phyloP scores from a whole-genome alignment of 2,113 vertebrate genomes.

The Mystacornis crossleyi region DNA sequence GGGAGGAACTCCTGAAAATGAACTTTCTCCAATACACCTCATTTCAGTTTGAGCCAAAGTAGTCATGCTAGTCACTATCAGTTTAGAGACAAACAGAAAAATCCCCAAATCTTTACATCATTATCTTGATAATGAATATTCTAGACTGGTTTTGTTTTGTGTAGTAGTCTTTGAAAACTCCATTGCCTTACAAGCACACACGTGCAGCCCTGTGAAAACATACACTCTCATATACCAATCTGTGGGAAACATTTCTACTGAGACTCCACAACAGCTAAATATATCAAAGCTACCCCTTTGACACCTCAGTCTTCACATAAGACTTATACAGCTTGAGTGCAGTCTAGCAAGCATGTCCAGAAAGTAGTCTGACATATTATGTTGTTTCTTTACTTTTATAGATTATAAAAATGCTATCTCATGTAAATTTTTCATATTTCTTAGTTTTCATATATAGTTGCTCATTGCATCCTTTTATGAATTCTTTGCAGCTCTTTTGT shows the following conservation, averaged over 20 bases:
- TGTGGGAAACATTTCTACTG: background rate
- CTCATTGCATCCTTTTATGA: background rate
- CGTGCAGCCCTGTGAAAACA: background rate
- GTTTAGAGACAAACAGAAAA: background rate
- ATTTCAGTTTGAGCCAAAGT: background rate
- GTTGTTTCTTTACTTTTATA: background rate
- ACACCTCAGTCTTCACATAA: background rate
- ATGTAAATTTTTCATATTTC: background rate
- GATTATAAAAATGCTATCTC: background rate
- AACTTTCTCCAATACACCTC: accelerated
- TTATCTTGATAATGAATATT: background rate
- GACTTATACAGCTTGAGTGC: background rate
- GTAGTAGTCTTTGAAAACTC: background rate
- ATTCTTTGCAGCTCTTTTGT: background rate
- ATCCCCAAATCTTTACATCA: background rate
- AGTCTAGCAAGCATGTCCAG: background rate
- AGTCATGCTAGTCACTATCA: background rate
- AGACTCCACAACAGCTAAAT: background rate
- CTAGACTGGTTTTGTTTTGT: background rate
- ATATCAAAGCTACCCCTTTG: background rate
- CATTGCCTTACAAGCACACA: background rate
- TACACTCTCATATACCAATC: accelerated
- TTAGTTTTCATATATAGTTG: background rate
- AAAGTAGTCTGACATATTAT: background rate
- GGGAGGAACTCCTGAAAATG: background rate